Percentiles rank a stretch among this genome's conserved stretches.
These are phyloP conservation scores for Aegithalos caudatus DNA, from an alignment of 2,113 vertebrate species.

Conservation along the genomic window DNA sequence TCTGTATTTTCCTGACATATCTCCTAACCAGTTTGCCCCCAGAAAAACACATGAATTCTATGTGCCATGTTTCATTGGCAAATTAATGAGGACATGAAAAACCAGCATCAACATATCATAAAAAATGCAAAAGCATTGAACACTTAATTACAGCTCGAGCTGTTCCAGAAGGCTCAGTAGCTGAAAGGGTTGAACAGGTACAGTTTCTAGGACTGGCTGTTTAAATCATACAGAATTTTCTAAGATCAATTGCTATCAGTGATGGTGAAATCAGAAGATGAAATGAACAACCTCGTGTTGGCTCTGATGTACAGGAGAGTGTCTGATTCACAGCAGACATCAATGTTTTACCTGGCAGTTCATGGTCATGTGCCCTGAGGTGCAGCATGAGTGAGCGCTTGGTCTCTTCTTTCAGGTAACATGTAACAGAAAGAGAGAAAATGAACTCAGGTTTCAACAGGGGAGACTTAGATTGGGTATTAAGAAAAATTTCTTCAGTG, in stretches of 20 bases:
- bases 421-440: background rate
- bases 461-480: background rate
- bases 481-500: background rate
- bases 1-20: background rate
- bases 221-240: background rate
- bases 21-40: background rate
- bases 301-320: background rate
- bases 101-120: background rate
- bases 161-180: background rate
- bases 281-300: background rate
- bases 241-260: background rate
- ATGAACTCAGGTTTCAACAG: background rate
- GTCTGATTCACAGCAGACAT: background rate
- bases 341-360: background rate
- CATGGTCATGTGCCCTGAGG: background rate
- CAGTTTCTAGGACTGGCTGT: background rate
- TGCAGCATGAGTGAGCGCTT: background rate
- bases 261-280: background rate
- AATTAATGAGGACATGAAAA: background rate
- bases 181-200: background rate
- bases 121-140: slow-evolving; percentile 8
- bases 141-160: background rate
- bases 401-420: background rate
- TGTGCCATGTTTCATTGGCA: background rate
- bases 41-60: background rate